Percentiles rank a stretch among this genome's conserved stretches.
Conservation (phyloP, 2,888 invertebrate genomes). For the Melitaea athalia region DNA sequence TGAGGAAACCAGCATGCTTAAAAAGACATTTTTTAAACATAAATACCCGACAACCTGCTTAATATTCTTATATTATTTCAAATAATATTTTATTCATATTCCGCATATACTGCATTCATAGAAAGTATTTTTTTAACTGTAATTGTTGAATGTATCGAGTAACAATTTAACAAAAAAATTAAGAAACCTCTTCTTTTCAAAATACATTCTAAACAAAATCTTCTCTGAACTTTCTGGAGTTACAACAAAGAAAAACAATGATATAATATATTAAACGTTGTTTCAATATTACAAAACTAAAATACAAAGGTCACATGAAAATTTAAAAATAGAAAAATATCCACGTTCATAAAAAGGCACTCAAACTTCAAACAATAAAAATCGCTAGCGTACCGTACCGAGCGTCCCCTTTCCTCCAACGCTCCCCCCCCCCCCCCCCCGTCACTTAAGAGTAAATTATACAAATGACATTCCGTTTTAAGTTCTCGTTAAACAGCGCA, state of each 20-base stretch:
- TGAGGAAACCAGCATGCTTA: too few species aligned
- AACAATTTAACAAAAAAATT: too few species aligned
- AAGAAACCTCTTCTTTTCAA: too few species aligned
- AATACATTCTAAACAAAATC: too few species aligned
- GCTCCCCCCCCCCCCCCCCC: slow-evolving; percentile 26
- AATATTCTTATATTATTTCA: too few species aligned
- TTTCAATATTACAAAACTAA: neutral
- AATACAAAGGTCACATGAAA: neutral
- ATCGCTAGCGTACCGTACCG: slow-evolving; percentile 7
- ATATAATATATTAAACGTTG: neutral
- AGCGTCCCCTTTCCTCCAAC: slow-evolving; percentile 24
- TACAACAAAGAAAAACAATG: neutral
- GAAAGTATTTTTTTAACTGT: too few species aligned
- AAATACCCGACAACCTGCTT: too few species aligned
- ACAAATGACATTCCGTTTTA: slow-evolving; percentile 37
- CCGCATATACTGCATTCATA: too few species aligned
- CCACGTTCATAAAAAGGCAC: slow-evolving; percentile 14
- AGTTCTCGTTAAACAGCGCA: slow-evolving; percentile 36
- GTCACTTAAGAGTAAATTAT: slow-evolving; percentile 39
- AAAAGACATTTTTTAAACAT: too few species aligned
- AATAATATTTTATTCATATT: too few species aligned
- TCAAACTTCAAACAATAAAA: slow-evolving; percentile 3
- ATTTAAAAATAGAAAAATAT: neutral
- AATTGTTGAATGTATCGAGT: too few species aligned
- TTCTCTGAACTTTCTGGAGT: too few species aligned